Base-by-base conservation (phyloP, 2,797 vertebrate genomes). In the Anolis apletophallus region DNA sequence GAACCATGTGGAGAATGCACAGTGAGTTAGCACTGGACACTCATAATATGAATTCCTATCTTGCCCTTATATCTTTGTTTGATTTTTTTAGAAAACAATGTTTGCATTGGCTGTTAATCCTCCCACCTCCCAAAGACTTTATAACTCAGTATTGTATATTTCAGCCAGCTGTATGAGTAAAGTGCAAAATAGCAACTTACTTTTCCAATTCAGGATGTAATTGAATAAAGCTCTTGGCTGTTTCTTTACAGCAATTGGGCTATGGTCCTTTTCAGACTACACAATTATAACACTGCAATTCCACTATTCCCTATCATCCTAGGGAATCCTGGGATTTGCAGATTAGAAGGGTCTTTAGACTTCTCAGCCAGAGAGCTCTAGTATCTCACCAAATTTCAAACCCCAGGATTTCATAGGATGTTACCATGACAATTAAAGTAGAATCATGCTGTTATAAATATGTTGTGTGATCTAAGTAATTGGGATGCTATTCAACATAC, bases 11-110 rank as follows among this genome's bases (percentile, higher is more conserved):
- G 90, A 50, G 85, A 85, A 82, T 85, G 77, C 81, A 17, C 26
- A 88, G 87, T 93, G 90, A 91, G 68, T 89, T 86, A 94, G 84
- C 91, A 90, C 80, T 79, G 94, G 91, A 90, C 83, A 84, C 78
- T 90, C 0, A 0, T 88, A 92, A 88, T 80, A 84, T 82, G 80
- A 93, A 81, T 88, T 87, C 85, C 85, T 89, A 80, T 77, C 91
- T 88, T 91, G 73, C 52, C 80, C 85, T 91, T 91, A 90, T 91
- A 61, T 91, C 86, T 89, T 50, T 93, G 92, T 86, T 86, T 91
- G 88, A 79, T 92, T 92, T 91, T 89, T 90, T 81, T 73, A 76
- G 83, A 93, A 82, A 94, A 92, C 90, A 95, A 93, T 94, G 93
- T 93, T 95, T 95, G 79, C 88, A 88, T 89, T 95, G 92, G 91